Base-by-base conservation (phyloP, 2,113 vertebrate genomes). In the Hassar affinis region DNA sequence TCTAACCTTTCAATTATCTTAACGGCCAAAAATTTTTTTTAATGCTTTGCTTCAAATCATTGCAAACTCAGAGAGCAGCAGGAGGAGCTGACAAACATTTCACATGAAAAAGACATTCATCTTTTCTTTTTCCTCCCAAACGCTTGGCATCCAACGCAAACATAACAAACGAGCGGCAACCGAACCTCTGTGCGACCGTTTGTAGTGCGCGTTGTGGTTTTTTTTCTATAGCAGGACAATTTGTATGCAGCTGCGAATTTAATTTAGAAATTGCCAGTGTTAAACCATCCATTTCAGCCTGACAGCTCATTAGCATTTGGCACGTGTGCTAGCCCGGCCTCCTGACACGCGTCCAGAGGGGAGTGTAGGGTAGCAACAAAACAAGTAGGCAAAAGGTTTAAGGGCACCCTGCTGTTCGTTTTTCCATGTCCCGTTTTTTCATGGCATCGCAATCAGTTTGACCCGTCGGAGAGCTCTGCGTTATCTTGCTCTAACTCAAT, bases 221-320 rank as follows among this genome's bases (percentile, higher is more conserved):
- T 56, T 62, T 66, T 25, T 84, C 79, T 74, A 86, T 78, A 74
- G 64, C 38, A 66, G 83, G 79, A 79, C 83, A n/a, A 86, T 88
- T 88, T 84, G 85, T 81, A 88, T 84, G 86, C 57, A 85, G 85
- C 85, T 84, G 61, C 84, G 74, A 86, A 86, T 88, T 87, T 85
- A 87, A 89, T 88, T 86, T 86, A 83, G 83, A 90, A 87, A 87
- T 88, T 85, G 85, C 79, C 27, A 14, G 82, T 57, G 59, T 89
- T 88, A 87, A 88, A 81, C 80, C 84, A 88, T 88, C 74, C 84
- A 61, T 90, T 86, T 83, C 64, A 35, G 42, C 49, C 82, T 80
- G 87, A 89, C 86, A 85, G 85, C 66, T 88, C 85, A 88, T 88
- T 89, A 88, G 84, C 86, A 85, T 83, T 69, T 85, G 68, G 59